Evolutionary conservation across 2,113 vertebrate genomes (phyloP).

Genomic region (Equus quagga): DNA sequence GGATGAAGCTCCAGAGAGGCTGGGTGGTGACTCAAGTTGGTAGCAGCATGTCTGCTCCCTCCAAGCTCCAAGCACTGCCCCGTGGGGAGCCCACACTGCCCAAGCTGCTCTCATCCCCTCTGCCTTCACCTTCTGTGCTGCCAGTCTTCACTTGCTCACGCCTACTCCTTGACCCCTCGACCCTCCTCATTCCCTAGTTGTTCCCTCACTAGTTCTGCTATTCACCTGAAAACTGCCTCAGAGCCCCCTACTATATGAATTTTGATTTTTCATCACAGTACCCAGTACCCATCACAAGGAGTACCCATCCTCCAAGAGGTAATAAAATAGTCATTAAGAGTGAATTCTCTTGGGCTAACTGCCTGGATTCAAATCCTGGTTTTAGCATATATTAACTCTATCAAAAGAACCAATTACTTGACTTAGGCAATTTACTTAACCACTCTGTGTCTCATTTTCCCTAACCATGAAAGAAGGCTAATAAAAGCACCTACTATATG

Average conservation of each 20-base stretch:
- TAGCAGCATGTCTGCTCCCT: rapidly evolving
- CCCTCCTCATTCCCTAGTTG: neutral
- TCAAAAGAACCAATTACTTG: conserved; percentile 13
- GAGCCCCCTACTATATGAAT: neutral
- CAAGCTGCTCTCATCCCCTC: rapidly evolving
- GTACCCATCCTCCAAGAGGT: neutral
- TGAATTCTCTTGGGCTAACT: neutral
- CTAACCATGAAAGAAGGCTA: neutral
- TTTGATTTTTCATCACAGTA: neutral
- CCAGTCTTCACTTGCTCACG: neutral
- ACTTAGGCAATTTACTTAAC: conserved; percentile 6
- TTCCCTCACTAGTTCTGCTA: neutral
- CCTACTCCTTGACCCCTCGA: neutral
- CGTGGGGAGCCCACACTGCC: rapidly evolving
- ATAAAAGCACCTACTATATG: neutral
- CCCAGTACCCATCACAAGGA: neutral
- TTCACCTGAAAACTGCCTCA: neutral
- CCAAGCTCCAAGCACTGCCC: neutral
- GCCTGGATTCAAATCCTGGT: neutral
- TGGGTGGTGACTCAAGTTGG: no score
- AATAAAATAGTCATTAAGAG: neutral
- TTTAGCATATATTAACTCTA: conserved; percentile 4
- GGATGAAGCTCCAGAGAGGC: neutral
- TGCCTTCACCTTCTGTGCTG: neutral
- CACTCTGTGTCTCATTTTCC: neutral